Base-by-base conservation (phyloP, 2,113 vertebrate genomes). In the Datnioides undecimradiatus region DNA sequence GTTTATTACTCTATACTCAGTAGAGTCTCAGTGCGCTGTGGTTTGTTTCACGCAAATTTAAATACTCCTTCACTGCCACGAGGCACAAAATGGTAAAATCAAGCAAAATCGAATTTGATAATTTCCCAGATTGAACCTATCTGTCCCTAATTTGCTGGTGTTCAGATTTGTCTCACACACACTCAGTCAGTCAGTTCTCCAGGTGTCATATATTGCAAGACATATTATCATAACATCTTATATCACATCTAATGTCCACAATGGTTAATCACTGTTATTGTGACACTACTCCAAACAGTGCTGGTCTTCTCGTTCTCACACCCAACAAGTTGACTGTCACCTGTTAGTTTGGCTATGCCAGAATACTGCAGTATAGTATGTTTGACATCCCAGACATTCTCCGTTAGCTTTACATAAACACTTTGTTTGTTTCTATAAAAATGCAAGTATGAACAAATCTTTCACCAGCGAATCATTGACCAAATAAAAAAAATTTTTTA, bases 361-460 rank as follows among this genome's bases (percentile, higher is more conserved):
- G 65, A 67, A 23, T 21, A 49, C 5, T 60, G 3, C 5, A 34
- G 54, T 40, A 13, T 16, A 58, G 51, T 27, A 29, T 76, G 16
- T 58, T 25, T 48, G 64, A 41, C 43, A 59, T 51, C 23, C 5
- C 54, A 23, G 64, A 41, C 13, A 52, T 59, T 33, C 17, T 62
- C n/a, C 7, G 33, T 23, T n/a, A 68, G 33, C 43, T 48, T 40
- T 19, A 41, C 36, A 29, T 40, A 27, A 49, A 0, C 8, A 10
- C 31, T 54, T 36, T 12, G 27, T 55, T 57, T 66, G 31, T 75
- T 65, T 54, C 14, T 65, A 34, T 45, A 33, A 8, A 65, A 60
- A 55, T 3, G 1, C 19, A 45, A 13, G 27, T 19, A 64, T 41
- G 5, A 12, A 8, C 17, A 8, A 13, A 33, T 45, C 13, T 21